Evolutionary conservation across 2,888 invertebrate species (phyloP), one percentile per base, ranked within the genome.

Genomic region (Ctena decussata): DNA sequence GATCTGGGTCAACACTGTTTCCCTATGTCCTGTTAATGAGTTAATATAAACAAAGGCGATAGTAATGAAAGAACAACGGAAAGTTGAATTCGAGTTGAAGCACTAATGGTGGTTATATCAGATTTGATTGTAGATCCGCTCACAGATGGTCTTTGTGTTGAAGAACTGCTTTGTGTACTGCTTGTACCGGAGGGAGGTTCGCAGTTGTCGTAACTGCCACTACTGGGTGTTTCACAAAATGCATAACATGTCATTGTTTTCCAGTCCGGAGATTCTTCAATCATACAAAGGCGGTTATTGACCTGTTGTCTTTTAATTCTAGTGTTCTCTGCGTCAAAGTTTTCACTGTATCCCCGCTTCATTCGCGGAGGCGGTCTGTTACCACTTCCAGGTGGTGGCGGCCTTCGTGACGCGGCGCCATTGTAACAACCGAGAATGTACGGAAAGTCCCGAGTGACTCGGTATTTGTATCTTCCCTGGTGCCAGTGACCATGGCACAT

Each of bases 391-490:
- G 21, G 21, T 27, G 5, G 44, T 46, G 44, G 11, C 57, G 41
- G 6, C 21, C 0, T 72, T 27, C 35, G 49, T 15, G n/a, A 12
- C 24, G 53, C 74, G 41, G 5, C 73, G 27, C 85, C 85, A 65
- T 76, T 79, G 65, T 69, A 85, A 73, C 85, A 85, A 0, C 82
- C 82, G 12, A 85, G 69, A 32, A 85, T 76, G 49, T 85, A 85
- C 0, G 85, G 82, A 74, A 85, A 85, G 30, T 85, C 81, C 0
- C 65, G 24, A 32, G 85, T 85, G 1, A 77, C 74, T 11, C 82
- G 71, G 49, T 85, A 85, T 21, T 65, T 77, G 71, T 82, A 85
- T 12, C 78, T 39, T 49, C 82, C 82, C 24, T 79, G 65, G 53
- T 78, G 44, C 21, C 41, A 39, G 44, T 79, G 73, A 18, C 85